phyloP scores from a whole-genome alignment of 64 coral and sea anemone species.

The Hydrozoanthus tunicans region DNA sequence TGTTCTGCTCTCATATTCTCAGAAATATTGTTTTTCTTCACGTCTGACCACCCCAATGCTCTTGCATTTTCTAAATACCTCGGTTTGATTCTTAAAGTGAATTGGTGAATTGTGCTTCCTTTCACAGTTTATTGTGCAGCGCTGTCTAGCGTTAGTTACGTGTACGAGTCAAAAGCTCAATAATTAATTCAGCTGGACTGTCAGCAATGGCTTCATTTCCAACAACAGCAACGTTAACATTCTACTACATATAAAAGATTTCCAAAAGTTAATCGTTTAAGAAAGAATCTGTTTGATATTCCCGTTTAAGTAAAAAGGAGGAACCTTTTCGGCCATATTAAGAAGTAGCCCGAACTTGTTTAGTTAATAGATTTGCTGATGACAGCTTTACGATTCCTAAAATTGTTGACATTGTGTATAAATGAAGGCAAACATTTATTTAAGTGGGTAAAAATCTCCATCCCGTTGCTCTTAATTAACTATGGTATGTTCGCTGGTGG shows the following conservation, averaged over 20 bases:
- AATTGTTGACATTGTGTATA: slow-evolving; percentile 12
- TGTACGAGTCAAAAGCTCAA: not conserved
- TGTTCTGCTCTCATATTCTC: too few relatives aligned
- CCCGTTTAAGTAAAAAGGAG: not conserved
- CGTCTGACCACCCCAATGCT: not conserved
- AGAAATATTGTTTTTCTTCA: not conserved
- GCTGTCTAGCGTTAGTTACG: not conserved
- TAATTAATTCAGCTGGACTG: too few relatives aligned
- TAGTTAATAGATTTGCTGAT: slow-evolving; percentile 32
- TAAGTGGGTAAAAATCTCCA: too few relatives aligned
- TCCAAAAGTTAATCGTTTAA: not conserved
- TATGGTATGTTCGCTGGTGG: too few relatives aligned
- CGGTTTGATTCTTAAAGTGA: slow-evolving; percentile 3
- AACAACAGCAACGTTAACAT: too few relatives aligned
- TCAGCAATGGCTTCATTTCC: too few relatives aligned
- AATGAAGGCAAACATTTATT: not conserved
- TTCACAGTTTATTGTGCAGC: not conserved
- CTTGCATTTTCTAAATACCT: slow-evolving; percentile 2
- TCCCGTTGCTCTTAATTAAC: too few relatives aligned
- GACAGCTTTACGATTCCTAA: slow-evolving; percentile 16
- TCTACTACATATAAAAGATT: too few relatives aligned
- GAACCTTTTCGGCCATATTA: not conserved
- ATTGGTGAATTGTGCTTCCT: slow-evolving; percentile 17
- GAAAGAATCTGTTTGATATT: not conserved
- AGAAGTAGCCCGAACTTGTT: not conserved